Percentiles rank a stretch among this genome's conserved stretches.
These are phyloP conservation scores for Luehdorfia chinensis DNA, from an alignment of 1,140 invertebrate genomes.

Conservation along the genomic window DNA sequence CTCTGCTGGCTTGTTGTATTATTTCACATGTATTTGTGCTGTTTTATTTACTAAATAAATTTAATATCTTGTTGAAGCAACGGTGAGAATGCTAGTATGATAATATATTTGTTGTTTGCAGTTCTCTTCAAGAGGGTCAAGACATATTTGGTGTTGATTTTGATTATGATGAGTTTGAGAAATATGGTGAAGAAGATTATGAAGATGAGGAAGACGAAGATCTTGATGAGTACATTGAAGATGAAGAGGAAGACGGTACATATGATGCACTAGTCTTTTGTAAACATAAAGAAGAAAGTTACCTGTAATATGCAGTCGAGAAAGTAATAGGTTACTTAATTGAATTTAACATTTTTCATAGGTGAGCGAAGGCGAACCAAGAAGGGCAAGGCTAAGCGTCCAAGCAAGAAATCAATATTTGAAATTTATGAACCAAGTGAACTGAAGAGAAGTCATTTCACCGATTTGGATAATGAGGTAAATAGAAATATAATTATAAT, in stretches of 20 bases:
- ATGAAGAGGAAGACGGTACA: slow-evolving; percentile 80
- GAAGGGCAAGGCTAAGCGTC: slow-evolving; percentile 87
- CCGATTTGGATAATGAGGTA: slow-evolving; percentile 95
- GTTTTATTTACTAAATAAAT: too few species aligned
- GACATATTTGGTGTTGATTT: slow-evolving; percentile 99
- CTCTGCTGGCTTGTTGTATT: too few species aligned
- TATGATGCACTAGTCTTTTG: neutral
- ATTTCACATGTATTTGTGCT: too few species aligned
- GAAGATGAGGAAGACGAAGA: slow-evolving; percentile 89
- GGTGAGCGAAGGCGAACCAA: slow-evolving; percentile 62
- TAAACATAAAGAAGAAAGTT: too few species aligned
- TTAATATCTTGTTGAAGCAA: too few species aligned
- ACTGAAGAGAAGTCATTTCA: slow-evolving; percentile 96
- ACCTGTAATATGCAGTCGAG: too few species aligned
- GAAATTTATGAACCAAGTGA: slow-evolving; percentile 98
- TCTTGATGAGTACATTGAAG: slow-evolving; percentile 85
- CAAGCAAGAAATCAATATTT: slow-evolving; percentile 93
- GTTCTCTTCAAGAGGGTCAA: slow-evolving; percentile 97
- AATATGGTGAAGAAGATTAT: slow-evolving; percentile 92
- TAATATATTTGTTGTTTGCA: slow-evolving; percentile 44
- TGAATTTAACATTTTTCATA: neutral
- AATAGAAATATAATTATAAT: slow-evolving; percentile 10
- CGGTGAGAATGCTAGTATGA: too few species aligned
- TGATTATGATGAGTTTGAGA: slow-evolving; percentile 97
- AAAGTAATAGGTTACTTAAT: too few species aligned